Conservation (phyloP, 2,797 vertebrate genomes). For the Chaetophractus vellerosus region DNA sequence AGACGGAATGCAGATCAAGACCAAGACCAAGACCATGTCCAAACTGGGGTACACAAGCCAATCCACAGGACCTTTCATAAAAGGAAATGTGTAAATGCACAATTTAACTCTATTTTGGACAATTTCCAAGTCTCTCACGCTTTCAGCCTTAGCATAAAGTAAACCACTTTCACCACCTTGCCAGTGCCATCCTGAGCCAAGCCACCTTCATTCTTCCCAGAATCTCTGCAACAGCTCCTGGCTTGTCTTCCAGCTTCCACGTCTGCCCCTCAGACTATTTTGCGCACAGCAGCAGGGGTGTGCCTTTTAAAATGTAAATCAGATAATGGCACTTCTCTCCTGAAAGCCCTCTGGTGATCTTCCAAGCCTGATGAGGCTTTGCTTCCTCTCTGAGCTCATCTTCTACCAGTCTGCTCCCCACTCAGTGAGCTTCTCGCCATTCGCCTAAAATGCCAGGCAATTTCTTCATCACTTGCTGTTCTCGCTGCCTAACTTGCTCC, state of each 20-base stretch:
- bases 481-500: background rate
- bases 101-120: background rate
- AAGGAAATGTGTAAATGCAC: slow-evolving; percentile 35
- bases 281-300: background rate
- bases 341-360: background rate
- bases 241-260: background rate
- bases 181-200: background rate
- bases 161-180: background rate
- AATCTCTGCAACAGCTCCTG: background rate
- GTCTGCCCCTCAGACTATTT: background rate
- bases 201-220: background rate
- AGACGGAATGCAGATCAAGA: too few relatives aligned
- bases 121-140: background rate
- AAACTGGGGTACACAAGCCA: too few relatives aligned
- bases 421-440: background rate
- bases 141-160: background rate
- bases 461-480: background rate
- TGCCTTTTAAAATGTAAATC: background rate
- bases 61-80: background rate
- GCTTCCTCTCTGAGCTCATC: background rate
- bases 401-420: background rate
- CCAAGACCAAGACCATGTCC: too few relatives aligned
- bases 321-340: background rate
- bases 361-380: background rate
- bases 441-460: background rate